phyloP scores from a whole-genome alignment of 2,888 invertebrate species.

The Pinctada fucata region DNA sequence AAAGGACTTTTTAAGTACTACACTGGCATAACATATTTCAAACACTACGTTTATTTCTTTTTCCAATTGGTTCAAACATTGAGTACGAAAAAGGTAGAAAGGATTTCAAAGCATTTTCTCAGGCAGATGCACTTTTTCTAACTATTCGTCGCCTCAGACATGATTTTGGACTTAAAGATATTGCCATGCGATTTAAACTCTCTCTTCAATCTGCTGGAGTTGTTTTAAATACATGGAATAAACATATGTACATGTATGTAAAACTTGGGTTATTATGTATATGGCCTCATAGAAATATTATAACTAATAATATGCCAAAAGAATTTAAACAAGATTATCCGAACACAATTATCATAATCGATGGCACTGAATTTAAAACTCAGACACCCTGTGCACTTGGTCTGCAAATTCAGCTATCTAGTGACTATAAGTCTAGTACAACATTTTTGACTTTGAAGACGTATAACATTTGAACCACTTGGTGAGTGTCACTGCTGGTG shows the following conservation, averaged over 20 bases:
- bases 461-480: too few species aligned
- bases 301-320: slow-evolving; percentile 38
- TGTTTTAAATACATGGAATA: slow-evolving; percentile 39
- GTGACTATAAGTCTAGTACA: slow-evolving; percentile 24
- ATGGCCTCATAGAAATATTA: slow-evolving; percentile 37
- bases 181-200: slow-evolving; percentile 32
- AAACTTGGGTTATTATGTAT: slow-evolving; percentile 37
- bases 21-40: slow-evolving; percentile 31
- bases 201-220: slow-evolving; percentile 32
- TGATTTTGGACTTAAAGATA: slow-evolving; percentile 28
- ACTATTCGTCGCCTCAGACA: slow-evolving; percentile 29
- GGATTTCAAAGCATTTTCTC: slow-evolving; percentile 11
- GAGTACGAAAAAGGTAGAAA: not conserved
- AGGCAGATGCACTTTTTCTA: slow-evolving; percentile 34
- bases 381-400: slow-evolving; percentile 35
- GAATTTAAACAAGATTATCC: slow-evolving; percentile 42
- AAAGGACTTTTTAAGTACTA: slow-evolving; percentile 24
- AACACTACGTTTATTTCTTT: slow-evolving; percentile 35
- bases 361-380: slow-evolving; percentile 43
- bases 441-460: not conserved
- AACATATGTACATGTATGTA: slow-evolving; percentile 37
- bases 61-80: slow-evolving; percentile 6
- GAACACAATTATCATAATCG: slow-evolving; percentile 39
- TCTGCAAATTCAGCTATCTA: slow-evolving; percentile 37
- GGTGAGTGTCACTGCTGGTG: not conserved